Evolutionary conservation across 2,797 vertebrate genomes (phyloP).

Genomic region (Pseudochaenichthys georgianus): DNA sequence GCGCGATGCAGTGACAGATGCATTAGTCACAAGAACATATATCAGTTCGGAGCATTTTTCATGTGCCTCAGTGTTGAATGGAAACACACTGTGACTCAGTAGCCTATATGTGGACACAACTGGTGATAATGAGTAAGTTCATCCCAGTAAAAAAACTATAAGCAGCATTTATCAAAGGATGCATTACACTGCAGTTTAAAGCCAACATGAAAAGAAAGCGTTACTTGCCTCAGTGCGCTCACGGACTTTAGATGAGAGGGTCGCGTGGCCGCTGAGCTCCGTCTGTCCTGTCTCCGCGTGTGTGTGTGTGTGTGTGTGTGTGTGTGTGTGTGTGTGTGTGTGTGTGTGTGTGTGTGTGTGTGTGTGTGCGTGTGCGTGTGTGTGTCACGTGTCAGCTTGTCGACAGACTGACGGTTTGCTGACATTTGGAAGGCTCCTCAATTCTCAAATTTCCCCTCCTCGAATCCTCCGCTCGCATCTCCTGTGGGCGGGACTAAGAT

Average conservation of each 20-base stretch:
- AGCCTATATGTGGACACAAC: neutral
- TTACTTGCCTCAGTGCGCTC: conserved; percentile 38
- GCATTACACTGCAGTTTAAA: neutral
- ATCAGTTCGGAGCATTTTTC: neutral
- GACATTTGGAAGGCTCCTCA: neutral
- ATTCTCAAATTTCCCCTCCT: no score
- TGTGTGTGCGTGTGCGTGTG: neutral
- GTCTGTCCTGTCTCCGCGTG: neutral
- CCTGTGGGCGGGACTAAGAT: no score
- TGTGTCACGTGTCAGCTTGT: conserved; percentile 34
- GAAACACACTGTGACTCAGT: neutral
- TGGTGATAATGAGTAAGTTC: neutral
- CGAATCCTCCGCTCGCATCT: no score
- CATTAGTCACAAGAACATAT: neutral
- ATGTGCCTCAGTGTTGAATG: neutral
- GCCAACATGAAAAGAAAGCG: neutral
- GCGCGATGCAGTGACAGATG: neutral
- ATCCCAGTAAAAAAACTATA: neutral
- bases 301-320: neutral
- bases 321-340: neutral
- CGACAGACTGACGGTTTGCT: neutral
- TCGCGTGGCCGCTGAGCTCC: neutral
- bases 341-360: neutral
- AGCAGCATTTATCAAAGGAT: neutral
- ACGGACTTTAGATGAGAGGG: neutral